These are phyloP conservation scores for Drosophila watanabei DNA, from an alignment of 1,140 invertebrate species.

Conservation along the genomic window DNA sequence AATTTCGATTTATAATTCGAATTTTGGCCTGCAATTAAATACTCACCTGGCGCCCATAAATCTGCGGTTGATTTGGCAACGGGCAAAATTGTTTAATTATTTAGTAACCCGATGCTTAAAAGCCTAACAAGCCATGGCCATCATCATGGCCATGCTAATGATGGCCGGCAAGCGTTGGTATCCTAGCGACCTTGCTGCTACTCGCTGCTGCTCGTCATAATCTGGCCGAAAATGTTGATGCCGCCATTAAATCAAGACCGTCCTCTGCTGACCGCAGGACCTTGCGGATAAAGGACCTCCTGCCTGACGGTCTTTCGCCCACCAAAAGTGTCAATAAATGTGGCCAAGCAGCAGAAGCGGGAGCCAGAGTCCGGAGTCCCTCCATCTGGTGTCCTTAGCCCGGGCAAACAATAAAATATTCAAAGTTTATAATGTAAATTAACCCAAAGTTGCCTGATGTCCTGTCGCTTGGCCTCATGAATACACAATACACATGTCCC, in stretches of 20 bases:
- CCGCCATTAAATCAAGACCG: constrained; percentile 61
- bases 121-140: constrained; percentile 64
- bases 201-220: constrained; percentile 63
- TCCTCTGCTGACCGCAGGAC: constrained; percentile 18
- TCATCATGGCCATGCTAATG: constrained; percentile 38
- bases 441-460: constrained; percentile 73
- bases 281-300: constrained; percentile 11
- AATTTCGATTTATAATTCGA: neutral
- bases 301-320: neutral
- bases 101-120: constrained; percentile 68
- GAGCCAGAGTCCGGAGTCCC: neutral
- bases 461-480: constrained; percentile 50
- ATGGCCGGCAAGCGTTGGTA: constrained; percentile 10
- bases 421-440: constrained; percentile 84
- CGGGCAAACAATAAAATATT: constrained; percentile 82
- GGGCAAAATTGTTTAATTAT: constrained; percentile 75
- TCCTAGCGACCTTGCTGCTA: constrained; percentile 23
- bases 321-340: constrained; percentile 55
- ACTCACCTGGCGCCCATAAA: constrained; percentile 22
- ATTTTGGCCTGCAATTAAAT: constrained; percentile 10
- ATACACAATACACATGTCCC: constrained; percentile 56
- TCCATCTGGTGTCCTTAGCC: constrained; percentile 73
- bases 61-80: constrained; percentile 59
- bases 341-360: constrained; percentile 4
- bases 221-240: constrained; percentile 75